These are phyloP conservation scores for Takifugu ocellatus DNA, from an alignment of 2,797 vertebrate species.

Conservation along the genomic window DNA sequence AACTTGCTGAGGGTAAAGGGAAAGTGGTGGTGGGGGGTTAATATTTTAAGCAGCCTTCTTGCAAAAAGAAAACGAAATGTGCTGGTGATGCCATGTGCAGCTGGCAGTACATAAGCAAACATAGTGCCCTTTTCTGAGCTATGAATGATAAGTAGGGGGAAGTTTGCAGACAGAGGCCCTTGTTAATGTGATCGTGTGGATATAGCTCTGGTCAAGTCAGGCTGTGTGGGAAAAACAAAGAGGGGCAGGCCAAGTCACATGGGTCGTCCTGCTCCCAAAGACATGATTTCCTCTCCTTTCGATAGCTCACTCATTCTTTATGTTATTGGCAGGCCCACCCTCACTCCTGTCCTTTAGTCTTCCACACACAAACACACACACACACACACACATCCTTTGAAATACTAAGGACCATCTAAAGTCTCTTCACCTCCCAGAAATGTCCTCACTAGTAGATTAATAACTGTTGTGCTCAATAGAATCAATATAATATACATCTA, in stretches of 20 bases:
- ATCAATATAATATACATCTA: no score
- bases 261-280: slow-evolving; percentile 75
- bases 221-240: slow-evolving; percentile 81
- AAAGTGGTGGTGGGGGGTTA: slow-evolving; percentile 3
- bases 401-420: no score
- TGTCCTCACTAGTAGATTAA: no score
- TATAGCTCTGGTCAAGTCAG: slow-evolving; percentile 69
- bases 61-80: slow-evolving; percentile 1
- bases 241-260: slow-evolving; percentile 72
- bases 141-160: slow-evolving; percentile 64
- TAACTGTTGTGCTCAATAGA: no score
- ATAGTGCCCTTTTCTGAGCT: slow-evolving; percentile 53
- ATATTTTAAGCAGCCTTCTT: slow-evolving; percentile 16
- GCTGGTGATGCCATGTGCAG: slow-evolving; percentile 44
- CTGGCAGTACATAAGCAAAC: slow-evolving; percentile 64
- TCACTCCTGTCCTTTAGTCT: neutral
- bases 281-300: slow-evolving; percentile 25
- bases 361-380: neutral
- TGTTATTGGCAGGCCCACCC: slow-evolving; percentile 14
- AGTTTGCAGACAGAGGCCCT: slow-evolving; percentile 57
- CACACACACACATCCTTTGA: neutral
- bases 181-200: slow-evolving; percentile 65
- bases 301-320: slow-evolving; percentile 30
- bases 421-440: no score
- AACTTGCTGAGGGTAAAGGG: neutral